These are phyloP conservation scores for Petrosia ficiformis DNA, from an alignment of 37 sponge, comb jelly and placozoan genomes.

Conservation along the genomic window DNA sequence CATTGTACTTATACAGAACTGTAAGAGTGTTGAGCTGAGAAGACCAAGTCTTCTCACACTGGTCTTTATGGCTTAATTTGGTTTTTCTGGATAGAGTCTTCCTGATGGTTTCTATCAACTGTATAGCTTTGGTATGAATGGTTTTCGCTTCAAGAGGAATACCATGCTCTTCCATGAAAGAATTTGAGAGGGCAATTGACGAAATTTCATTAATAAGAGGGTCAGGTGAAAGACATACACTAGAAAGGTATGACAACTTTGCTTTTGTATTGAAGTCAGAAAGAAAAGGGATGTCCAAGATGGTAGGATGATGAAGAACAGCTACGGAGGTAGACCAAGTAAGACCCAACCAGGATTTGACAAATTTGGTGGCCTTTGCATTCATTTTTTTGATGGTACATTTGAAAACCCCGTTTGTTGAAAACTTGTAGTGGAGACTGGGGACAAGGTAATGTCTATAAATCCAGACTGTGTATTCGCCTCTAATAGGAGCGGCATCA, in stretches of 20 bases:
- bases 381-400: neutral
- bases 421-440: neutral
- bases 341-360: constrained; percentile 29
- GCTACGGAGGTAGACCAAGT: constrained; percentile 2
- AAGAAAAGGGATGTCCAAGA: neutral
- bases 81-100: too few species aligned
- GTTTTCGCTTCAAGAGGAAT: neutral
- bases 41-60: too few species aligned
- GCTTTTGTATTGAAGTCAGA: constrained; percentile 7
- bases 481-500: neutral
- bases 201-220: neutral
- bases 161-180: neutral
- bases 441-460: neutral
- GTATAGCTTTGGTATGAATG: too few species aligned
- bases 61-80: neutral
- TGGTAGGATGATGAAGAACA: constrained; percentile 11
- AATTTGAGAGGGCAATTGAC: neutral
- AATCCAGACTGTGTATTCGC: constrained; percentile 4
- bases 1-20: too few species aligned
- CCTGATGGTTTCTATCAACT: too few species aligned
- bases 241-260: neutral
- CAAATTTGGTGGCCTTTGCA: neutral
- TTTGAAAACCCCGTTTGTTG: neutral
- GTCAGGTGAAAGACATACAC: neutral
- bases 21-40: neutral